Evolutionary conservation across 1,140 invertebrate species (phyloP).

Genomic region (Popillia japonica): DNA sequence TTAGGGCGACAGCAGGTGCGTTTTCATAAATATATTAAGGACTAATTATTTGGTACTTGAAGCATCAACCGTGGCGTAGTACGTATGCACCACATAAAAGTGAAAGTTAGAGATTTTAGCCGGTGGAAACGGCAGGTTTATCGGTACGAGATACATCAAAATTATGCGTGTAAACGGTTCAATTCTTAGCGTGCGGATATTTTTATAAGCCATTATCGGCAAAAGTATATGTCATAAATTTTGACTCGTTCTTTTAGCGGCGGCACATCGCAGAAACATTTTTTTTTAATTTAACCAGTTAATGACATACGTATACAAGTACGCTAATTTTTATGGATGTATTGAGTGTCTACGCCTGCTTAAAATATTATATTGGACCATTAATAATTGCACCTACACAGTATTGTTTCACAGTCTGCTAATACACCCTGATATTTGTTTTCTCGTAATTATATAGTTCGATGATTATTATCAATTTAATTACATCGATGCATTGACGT

Average conservation of each 20-base stretch:
- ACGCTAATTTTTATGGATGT: neutral
- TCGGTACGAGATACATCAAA: constrained; percentile 4
- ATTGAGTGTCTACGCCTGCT: neutral
- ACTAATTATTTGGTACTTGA: constrained; percentile 15
- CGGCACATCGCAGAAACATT: neutral
- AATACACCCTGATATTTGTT: neutral
- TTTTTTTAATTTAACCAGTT: neutral
- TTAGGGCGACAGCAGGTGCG: constrained; percentile 7
- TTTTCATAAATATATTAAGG: constrained; percentile 13
- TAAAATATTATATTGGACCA: neutral
- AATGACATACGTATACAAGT: neutral
- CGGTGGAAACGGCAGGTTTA: constrained; percentile 34
- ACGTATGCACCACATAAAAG: constrained; percentile 37
- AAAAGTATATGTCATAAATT: constrained; percentile 41
- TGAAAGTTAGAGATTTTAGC: constrained; percentile 44
- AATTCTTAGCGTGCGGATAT: constrained; percentile 30
- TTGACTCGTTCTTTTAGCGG: constrained; percentile 39
- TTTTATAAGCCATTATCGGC: constrained; percentile 41
- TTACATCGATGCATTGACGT: constrained; percentile 45
- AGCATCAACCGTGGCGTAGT: neutral
- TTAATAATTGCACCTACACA: neutral
- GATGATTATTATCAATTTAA: constrained; percentile 44
- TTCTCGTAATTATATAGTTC: neutral
- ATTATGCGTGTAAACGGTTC: constrained; percentile 43
- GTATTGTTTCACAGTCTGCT: neutral